Evolutionary conservation across 2,113 vertebrate species (phyloP).

Genomic region (Rafetus swinhoei): DNA sequence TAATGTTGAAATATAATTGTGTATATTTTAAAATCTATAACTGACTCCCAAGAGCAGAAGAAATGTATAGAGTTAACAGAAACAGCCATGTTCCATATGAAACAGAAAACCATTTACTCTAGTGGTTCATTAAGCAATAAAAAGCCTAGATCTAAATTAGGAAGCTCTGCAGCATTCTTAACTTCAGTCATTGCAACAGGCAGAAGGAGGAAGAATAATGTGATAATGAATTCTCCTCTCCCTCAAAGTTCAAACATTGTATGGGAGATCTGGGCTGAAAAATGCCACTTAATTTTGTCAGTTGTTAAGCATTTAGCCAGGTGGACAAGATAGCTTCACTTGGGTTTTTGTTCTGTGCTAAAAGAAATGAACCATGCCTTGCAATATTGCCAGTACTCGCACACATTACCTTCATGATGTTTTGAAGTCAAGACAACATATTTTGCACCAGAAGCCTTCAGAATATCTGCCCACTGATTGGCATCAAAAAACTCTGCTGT

Average conservation of each 20-base stretch:
- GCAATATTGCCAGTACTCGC: not conserved
- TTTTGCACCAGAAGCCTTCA: conserved; percentile 91
- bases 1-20: not conserved
- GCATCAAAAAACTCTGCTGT: conserved; percentile 92
- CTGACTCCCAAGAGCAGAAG: not conserved
- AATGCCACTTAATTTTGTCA: not conserved
- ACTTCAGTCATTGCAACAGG: not conserved
- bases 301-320: not conserved
- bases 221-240: not conserved
- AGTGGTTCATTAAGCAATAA: not conserved
- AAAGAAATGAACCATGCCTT: not conserved
- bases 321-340: not conserved
- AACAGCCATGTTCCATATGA: not conserved
- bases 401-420: conserved; percentile 92
- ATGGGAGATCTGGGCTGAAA: not conserved
- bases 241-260: not conserved
- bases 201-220: not conserved
- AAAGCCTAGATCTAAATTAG: not conserved
- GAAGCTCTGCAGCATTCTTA: not conserved
- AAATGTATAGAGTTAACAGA: fast-evolving
- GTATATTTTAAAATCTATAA: not conserved
- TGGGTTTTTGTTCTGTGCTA: not conserved
- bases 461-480: conserved; percentile 87
- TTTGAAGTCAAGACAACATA: conserved; percentile 97
- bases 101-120: not conserved